A percentile compares a stretch with the other conserved stretches of the same genome.
Conservation (phyloP, 2,888 invertebrate species). For the Homarus gammarus region DNA sequence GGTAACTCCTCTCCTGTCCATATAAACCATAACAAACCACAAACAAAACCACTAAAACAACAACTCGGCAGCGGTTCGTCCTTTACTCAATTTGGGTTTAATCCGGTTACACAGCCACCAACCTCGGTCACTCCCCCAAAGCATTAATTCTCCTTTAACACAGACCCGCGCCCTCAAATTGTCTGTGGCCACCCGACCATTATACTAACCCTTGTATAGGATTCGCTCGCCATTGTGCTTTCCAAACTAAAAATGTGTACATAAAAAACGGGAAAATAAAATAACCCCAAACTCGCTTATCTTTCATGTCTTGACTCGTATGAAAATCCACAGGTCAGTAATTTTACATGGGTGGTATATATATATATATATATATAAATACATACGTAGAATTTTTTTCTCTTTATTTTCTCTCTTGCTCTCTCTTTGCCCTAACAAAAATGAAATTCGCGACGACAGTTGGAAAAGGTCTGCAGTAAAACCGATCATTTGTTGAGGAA, state of each 20-base stretch:
- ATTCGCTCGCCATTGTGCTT: background rate
- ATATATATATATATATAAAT: no score
- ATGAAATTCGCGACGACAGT: no score
- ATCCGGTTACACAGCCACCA: constrained; percentile 56
- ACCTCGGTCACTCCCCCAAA: constrained; percentile 54
- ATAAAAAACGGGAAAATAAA: background rate
- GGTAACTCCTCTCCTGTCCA: constrained; percentile 6
- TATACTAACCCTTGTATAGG: constrained; percentile 22
- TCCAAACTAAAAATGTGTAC: background rate
- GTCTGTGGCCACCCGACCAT: constrained; percentile 12
- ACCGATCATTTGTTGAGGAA: no score
- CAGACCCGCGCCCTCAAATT: constrained; percentile 31
- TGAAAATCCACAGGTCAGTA: background rate
- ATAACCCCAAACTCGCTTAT: background rate
- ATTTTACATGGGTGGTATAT: no score
- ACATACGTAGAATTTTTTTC: no score
- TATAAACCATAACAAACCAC: constrained; percentile 29
- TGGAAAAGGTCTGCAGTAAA: no score
- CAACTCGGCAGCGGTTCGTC: constrained; percentile 25
- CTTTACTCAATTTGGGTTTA: constrained; percentile 56
- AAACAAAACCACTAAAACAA: constrained; percentile 26
- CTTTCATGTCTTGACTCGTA: background rate
- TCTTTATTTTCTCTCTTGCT: no score
- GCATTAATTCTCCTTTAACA: constrained; percentile 58
- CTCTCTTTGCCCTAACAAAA: no score